Conservation (phyloP, 2,113 vertebrate species). For the Sceloporus tristichus region DNA sequence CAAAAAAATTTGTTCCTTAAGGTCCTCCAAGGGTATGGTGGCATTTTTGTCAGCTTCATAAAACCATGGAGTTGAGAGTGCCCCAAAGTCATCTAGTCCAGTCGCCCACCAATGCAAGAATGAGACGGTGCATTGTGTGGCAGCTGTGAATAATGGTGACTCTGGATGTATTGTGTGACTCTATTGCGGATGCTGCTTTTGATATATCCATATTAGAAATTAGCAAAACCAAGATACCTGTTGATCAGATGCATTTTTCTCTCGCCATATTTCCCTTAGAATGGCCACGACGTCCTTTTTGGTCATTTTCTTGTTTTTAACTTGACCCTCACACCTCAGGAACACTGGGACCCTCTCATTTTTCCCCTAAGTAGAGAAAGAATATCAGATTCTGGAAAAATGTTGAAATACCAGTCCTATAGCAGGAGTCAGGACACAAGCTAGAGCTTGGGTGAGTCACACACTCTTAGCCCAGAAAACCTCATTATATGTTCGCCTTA, state of each 20-base stretch:
- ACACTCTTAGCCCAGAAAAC: too few species aligned
- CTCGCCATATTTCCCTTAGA: slow-evolving; percentile 80
- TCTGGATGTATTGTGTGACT: background rate
- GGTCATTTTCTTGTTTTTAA: slow-evolving; percentile 78
- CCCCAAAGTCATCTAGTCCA: too few species aligned
- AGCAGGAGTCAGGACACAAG: background rate
- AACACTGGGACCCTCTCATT: slow-evolving; percentile 71
- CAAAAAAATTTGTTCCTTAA: too few species aligned
- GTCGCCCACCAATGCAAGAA: too few species aligned
- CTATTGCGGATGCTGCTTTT: background rate
- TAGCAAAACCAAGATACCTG: slow-evolving; percentile 71
- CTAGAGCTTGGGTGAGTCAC: background rate
- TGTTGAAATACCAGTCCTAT: background rate
- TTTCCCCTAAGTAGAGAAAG: slow-evolving; percentile 62
- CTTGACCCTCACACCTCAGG: slow-evolving; percentile 74
- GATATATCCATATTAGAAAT: background rate
- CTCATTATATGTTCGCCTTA: too few species aligned
- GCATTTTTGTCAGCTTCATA: too few species aligned
- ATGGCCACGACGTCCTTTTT: slow-evolving; percentile 74
- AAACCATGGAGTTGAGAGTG: too few species aligned
- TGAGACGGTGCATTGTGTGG: background rate
- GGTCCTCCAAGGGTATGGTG: too few species aligned
- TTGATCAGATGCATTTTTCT: slow-evolving; percentile 70
- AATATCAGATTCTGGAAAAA: background rate
- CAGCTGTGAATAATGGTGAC: background rate